phyloP scores from a whole-genome alignment of 2,113 vertebrate genomes.

The Clarias gariepinus region DNA sequence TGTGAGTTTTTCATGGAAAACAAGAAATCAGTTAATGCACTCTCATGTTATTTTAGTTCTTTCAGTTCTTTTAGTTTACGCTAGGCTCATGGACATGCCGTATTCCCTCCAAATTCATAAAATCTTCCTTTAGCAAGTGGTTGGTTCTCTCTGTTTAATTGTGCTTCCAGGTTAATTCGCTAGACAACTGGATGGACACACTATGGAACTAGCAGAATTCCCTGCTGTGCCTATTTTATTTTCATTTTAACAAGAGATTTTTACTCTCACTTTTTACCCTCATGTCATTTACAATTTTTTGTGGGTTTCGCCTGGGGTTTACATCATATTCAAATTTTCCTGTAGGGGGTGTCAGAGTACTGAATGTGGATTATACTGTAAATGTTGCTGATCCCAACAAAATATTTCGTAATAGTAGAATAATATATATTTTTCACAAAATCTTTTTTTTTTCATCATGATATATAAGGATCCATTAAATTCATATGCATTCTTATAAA shows the following conservation, averaged over 20 bases:
- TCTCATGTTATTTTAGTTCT: constrained; percentile 35
- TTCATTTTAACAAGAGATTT: constrained; percentile 16
- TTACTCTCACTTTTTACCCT: not conserved
- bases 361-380: not conserved
- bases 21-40: constrained; percentile 52
- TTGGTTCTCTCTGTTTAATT: constrained; percentile 61
- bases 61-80: constrained; percentile 44
- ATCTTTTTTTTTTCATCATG: not conserved
- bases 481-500: not conserved
- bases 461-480: not conserved
- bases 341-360: constrained; percentile 54
- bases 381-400: not conserved
- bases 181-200: constrained; percentile 48
- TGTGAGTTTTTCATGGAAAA: constrained; percentile 51
- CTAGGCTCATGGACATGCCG: constrained; percentile 49
- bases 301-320: constrained; percentile 6
- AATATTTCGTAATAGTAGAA: not conserved
- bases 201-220: constrained; percentile 54
- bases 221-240: constrained; percentile 57
- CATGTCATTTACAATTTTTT: not conserved
- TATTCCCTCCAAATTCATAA: constrained; percentile 60
- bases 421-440: not conserved
- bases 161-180: constrained; percentile 73
- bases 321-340: constrained; percentile 31
- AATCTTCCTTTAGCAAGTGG: constrained; percentile 70